Base-by-base conservation (phyloP, 2,888 invertebrate genomes). In the Drosophila cracens region DNA sequence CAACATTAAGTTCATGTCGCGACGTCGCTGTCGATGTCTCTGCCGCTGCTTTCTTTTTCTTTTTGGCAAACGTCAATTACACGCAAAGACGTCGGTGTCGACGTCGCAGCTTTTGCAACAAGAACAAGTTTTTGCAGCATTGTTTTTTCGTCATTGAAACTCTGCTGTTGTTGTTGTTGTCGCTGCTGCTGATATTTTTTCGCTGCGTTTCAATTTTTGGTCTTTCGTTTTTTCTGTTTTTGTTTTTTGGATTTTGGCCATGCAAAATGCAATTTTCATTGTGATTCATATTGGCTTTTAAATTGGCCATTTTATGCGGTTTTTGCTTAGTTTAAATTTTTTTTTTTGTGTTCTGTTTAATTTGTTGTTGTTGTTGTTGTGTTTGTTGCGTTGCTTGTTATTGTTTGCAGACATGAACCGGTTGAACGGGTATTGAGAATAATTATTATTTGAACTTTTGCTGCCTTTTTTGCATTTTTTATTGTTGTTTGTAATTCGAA, bases 31-130 rank as follows among this genome's bases (percentile, higher is more conserved):
- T 29, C 48, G 52, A 52, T 54, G 70, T 13, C 46, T 38, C 21
- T 13, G 53, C 33, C 27, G 51, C 59, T 51, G 74, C 60, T 61
- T 66, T 60, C 56, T 68, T 68, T 61, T 51, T 38, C 65, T 70
- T 78, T 78, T 77, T 74, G 70, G 74, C 77, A 78, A 81, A 79
- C 54, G 80, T 79, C 81, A 82, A 82, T 81, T 81, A 76, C 83
- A 80, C 70, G 76, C 76, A 60, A 59, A 56, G 36, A 36, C 65
- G 56, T 25, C 59, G 48, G 21, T 34, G 57, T 57, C 33, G 29
- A 16, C 64, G 56, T 27, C 59, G 54, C 40, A 29, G 53, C 59
- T 71, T 67, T 62, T 31, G 56, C 74, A 74, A 34, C 46, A 64
- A 69, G 76, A 77, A 77, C 66, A 67, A 75, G 76, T 77, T 66